Percentiles rank a stretch among this genome's conserved stretches.
These are phyloP conservation scores for Parapsyche elsis DNA, from an alignment of 1,140 invertebrate genomes.

Conservation along the genomic window DNA sequence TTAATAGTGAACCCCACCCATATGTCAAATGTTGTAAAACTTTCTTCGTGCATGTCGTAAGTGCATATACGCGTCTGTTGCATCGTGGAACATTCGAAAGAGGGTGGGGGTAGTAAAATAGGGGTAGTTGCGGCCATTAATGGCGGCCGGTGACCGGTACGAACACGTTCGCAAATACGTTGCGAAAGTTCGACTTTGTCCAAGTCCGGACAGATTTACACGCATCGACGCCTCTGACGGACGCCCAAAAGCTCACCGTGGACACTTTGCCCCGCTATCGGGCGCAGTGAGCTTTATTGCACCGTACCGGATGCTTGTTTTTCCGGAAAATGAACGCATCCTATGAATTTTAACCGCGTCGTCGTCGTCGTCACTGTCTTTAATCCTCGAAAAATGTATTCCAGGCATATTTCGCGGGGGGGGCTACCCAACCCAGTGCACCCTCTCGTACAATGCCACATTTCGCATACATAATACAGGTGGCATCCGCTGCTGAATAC, in stretches of 20 bases:
- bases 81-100: background rate
- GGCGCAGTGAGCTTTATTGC: no score
- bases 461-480: slow-evolving; percentile 55
- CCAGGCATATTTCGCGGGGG: slow-evolving; percentile 40
- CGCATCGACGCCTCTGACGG: slow-evolving; percentile 44
- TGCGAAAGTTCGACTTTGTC: slow-evolving; percentile 56
- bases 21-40: no score
- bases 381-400: slow-evolving; percentile 45
- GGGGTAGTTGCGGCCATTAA: slow-evolving; percentile 21
- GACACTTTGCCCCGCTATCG: slow-evolving; percentile 21
- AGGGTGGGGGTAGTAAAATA: background rate
- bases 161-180: slow-evolving; percentile 53
- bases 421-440: no score
- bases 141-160: slow-evolving; percentile 35
- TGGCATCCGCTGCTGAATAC: slow-evolving; percentile 42
- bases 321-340: slow-evolving; percentile 11
- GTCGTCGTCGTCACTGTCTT: slow-evolving; percentile 6
- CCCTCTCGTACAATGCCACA: slow-evolving; percentile 51
- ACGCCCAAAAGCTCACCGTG: slow-evolving; percentile 32
- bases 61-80: background rate
- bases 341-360: slow-evolving; percentile 35
- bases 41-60: background rate
- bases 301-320: background rate
- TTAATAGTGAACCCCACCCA: no score
- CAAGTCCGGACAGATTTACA: slow-evolving; percentile 54